These are phyloP conservation scores for Mesorhabditis belari DNA, from an alignment of 2,888 invertebrate genomes.

Conservation along the genomic window DNA sequence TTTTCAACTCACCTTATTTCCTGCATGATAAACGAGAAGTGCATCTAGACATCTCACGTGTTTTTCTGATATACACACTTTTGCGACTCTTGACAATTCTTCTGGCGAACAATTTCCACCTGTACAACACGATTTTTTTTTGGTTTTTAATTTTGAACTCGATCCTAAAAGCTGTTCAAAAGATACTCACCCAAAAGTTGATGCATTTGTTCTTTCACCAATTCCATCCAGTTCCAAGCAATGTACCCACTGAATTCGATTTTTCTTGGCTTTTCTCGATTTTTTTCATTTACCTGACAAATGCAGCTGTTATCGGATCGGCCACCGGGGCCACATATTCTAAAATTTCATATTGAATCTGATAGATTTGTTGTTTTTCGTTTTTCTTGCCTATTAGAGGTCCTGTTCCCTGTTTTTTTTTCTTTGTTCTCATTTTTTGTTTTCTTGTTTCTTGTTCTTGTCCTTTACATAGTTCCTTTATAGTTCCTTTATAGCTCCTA, in stretches of 20 bases:
- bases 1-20: slow-evolving; percentile 49
- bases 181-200: slow-evolving; percentile 13
- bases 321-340: slow-evolving; percentile 46
- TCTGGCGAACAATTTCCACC: slow-evolving; percentile 11
- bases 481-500: too few relatives aligned
- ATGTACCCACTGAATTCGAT: slow-evolving; percentile 17
- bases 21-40: slow-evolving; percentile 15
- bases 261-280: not conserved
- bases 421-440: too few relatives aligned
- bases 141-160: slow-evolving; percentile 14
- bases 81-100: slow-evolving; percentile 13
- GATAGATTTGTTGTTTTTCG: too few relatives aligned
- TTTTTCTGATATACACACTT: slow-evolving; percentile 16
- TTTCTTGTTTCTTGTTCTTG: too few relatives aligned
- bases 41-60: slow-evolving; percentile 51
- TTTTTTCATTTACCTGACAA: slow-evolving; percentile 18
- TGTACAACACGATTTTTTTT: slow-evolving; percentile 15
- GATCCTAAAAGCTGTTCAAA: slow-evolving; percentile 7
- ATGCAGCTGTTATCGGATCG: slow-evolving; percentile 55
- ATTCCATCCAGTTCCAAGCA: slow-evolving; percentile 15
- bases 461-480: too few relatives aligned
- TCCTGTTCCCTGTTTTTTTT: too few relatives aligned
- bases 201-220: slow-evolving; percentile 17
- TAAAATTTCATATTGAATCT: too few relatives aligned
- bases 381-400: too few relatives aligned